phyloP scores from a whole-genome alignment of 2,797 vertebrate species.

The Pangasius macronema region DNA sequence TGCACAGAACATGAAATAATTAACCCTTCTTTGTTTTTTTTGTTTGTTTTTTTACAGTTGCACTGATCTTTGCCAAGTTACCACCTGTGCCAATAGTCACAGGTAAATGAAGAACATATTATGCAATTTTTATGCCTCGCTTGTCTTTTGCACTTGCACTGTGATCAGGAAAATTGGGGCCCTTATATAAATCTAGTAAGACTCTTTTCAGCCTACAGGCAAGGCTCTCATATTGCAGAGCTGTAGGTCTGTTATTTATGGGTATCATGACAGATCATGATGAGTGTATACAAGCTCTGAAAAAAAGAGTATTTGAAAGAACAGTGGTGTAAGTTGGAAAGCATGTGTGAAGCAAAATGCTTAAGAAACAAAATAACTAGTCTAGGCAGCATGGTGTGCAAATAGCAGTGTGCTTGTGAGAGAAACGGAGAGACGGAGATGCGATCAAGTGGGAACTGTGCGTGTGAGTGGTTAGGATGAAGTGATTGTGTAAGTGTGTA shows the following conservation, averaged over 20 bases:
- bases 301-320: not conserved
- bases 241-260: not conserved
- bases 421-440: not conserved
- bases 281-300: not conserved
- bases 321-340: not conserved
- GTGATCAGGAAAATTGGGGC: not conserved
- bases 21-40: too few species aligned
- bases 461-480: not conserved
- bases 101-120: not conserved
- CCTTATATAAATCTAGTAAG: not conserved
- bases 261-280: not conserved
- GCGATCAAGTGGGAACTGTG: not conserved
- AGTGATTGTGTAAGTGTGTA: slow-evolving; percentile 20
- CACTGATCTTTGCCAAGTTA: not conserved
- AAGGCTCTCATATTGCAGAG: not conserved
- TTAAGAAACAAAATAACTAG: not conserved
- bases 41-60: not conserved
- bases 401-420: not conserved
- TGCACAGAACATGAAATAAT: not conserved
- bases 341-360: not conserved
- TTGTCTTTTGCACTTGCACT: not conserved
- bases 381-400: not conserved
- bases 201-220: not conserved
- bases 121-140: not conserved
- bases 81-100: not conserved